Evolutionary conservation across 1,140 invertebrate species (phyloP).

Genomic region (Drosophila pruinosa): DNA sequence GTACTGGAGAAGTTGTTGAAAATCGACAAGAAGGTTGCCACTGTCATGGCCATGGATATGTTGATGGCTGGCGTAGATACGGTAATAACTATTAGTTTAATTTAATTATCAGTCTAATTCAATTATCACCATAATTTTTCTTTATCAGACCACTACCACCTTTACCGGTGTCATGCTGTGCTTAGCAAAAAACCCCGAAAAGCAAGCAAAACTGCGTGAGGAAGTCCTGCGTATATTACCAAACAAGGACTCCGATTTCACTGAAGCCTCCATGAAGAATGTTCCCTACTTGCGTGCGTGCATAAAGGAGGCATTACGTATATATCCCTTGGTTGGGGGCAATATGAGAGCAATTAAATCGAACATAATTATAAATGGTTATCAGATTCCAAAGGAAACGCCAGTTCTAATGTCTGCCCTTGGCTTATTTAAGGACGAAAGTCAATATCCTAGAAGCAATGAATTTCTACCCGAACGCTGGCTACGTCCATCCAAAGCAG

Average conservation of each 20-base stretch:
- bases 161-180: conserved; percentile 39
- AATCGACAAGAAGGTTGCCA: conserved; percentile 83
- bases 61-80: conserved; percentile 75
- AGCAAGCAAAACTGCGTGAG: conserved; percentile 87
- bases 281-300: conserved; percentile 87
- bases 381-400: conserved; percentile 86
- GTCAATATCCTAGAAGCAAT: conserved; percentile 83
- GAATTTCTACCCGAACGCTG: conserved; percentile 86
- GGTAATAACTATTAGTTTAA: conserved; percentile 38
- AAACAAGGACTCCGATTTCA: conserved; percentile 83
- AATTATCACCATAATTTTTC: too few relatives aligned
- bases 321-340: conserved; percentile 84
- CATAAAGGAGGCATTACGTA: conserved; percentile 86
- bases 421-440: conserved; percentile 75
- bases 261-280: conserved; percentile 84
- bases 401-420: conserved; percentile 84
- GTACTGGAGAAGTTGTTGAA: conserved; percentile 79
- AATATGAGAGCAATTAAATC: conserved; percentile 83
- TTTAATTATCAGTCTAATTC: too few relatives aligned
- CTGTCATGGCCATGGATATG: conserved; percentile 80
- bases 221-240: conserved; percentile 85
- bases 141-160: conserved; percentile 50
- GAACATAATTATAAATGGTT: conserved; percentile 85
- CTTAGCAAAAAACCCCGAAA: conserved; percentile 87
- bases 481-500: too few relatives aligned